These are phyloP conservation scores for Panthera uncia DNA, from an alignment of 2,113 vertebrate genomes.

Conservation along the genomic window DNA sequence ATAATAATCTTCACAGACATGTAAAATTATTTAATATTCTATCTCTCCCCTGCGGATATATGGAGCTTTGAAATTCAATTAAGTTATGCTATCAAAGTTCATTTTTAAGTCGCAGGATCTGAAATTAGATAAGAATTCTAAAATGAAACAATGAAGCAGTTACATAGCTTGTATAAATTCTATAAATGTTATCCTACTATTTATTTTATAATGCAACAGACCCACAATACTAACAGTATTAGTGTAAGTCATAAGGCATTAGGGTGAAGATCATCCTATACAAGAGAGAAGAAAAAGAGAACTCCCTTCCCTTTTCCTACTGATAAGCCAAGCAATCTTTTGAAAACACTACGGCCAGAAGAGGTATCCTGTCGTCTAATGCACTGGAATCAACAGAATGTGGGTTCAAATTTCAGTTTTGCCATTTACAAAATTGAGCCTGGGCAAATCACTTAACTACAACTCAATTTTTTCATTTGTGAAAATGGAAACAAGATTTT, in stretches of 20 bases:
- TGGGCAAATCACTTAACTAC: not conserved
- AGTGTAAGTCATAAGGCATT: not conserved
- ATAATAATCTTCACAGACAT: not conserved
- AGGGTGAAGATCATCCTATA: not conserved
- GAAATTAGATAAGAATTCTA: slow-evolving; percentile 29
- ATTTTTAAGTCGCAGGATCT: not conserved
- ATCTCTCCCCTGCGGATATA: not conserved
- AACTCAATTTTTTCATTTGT: slow-evolving; percentile 1
- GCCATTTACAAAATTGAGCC: not conserved
- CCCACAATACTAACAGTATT: not conserved
- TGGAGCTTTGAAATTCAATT: not conserved
- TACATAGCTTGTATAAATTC: not conserved
- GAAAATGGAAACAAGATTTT: not conserved
- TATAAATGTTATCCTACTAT: not conserved
- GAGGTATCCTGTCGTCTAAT: not conserved
- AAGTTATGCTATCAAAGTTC: not conserved
- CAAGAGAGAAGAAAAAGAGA: not conserved
- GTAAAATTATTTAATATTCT: slow-evolving; percentile 2
- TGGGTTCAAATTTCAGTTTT: not conserved
- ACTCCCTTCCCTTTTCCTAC: not conserved
- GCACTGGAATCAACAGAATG: not conserved
- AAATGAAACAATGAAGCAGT: slow-evolving; percentile 16
- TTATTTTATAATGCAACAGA: not conserved
- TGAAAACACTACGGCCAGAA: not conserved
- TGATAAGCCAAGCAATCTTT: not conserved